Base-by-base conservation (phyloP, 2,888 invertebrate species). In the Blera fallax region DNA sequence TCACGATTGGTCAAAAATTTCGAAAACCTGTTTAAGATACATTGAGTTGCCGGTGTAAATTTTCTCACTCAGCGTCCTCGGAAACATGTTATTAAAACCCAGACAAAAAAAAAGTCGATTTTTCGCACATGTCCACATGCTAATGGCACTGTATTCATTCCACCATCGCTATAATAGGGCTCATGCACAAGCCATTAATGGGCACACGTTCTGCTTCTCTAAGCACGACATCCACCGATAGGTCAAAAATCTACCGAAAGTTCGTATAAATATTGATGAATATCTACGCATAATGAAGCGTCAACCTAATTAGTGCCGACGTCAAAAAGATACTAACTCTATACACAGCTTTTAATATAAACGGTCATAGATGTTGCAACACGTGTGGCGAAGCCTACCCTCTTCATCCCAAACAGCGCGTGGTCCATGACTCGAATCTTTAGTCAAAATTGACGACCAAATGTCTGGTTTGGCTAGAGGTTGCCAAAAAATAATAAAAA, bases 391-490 rank as follows among this genome's bases (percentile, higher is more conserved):
- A 1, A 27, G n/a, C 54, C 54, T 14, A 16, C 16, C 29, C 54
- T 48, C 48, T 10, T 4, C 48, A 21, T 10, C 11, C 4, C 11
- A 10, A 48, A 10, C 2, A 10, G n/a, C 11, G 34, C 3, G 11
- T 7, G 37, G n/a, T 37, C 37, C 40, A 40, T 37, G 16, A 8
- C 8, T 4, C 18, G 37, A 37, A 32, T 10, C 11, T 34, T 34
- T 34, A 52, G 37, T 40, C n/a, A 40, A 37, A 11, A 21, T 5
- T 16, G 65, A 65, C 65, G 65, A 65, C 65, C 24, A 21, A 50
- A 37, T 65, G 65, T 65, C 65, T 65, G 50, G 65, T 32, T 21
- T 14, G 11, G 11, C 64, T 16, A 27, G 14, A 24, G n/a, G 29
- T 16, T 32, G 16, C 3, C 34, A 4, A 11, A 34, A 8, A 34